Conservation (phyloP, 2,888 invertebrate genomes). For the Nezara viridula region DNA sequence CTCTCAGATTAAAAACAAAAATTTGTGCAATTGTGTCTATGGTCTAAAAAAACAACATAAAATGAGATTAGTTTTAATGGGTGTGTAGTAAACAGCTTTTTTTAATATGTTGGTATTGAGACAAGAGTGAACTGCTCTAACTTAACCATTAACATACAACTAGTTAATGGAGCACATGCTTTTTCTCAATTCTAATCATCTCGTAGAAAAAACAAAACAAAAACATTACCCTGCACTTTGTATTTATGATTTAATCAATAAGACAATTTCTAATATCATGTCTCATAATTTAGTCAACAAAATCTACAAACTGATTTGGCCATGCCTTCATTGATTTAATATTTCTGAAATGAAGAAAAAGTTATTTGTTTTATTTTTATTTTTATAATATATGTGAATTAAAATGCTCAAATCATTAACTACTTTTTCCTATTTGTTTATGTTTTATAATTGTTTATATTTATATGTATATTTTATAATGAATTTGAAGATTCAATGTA, state of each 20-base stretch:
- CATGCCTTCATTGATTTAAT: neutral
- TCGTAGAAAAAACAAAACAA: too few relatives aligned
- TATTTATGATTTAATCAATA: neutral
- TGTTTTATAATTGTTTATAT: conserved; percentile 4
- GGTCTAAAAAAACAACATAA: neutral
- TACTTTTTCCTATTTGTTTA: neutral
- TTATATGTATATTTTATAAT: neutral
- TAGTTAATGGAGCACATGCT: too few relatives aligned
- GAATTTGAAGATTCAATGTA: neutral
- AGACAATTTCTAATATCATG: neutral
- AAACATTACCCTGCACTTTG: too few relatives aligned
- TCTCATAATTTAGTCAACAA: neutral
- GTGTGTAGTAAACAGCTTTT: neutral
- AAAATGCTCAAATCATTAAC: neutral
- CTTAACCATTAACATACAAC: too few relatives aligned
- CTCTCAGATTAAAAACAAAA: neutral
- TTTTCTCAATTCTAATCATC: too few relatives aligned
- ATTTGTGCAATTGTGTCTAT: neutral
- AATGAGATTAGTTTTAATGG: neutral
- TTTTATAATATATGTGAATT: neutral
- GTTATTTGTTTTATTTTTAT: neutral
- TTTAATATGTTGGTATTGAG: neutral
- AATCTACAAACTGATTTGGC: neutral
- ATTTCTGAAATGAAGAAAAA: neutral
- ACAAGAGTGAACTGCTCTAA: too few relatives aligned